A percentile compares a stretch with the other conserved stretches of the same genome.
Conservation (phyloP, 2,113 vertebrate species). For the Probosciger aterrimus region DNA sequence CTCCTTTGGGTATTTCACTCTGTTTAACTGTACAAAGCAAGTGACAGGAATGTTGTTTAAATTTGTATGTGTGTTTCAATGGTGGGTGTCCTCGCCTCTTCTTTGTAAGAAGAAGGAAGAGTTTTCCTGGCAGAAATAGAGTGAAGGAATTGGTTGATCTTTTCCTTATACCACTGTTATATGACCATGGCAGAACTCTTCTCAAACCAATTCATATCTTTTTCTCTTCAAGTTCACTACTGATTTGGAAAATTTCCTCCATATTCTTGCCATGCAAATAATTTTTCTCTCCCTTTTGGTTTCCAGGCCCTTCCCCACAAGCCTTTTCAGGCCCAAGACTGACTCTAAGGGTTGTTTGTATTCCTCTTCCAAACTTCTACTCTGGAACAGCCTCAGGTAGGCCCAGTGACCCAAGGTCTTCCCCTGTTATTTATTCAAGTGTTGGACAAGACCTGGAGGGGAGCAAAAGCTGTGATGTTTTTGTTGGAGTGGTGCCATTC, state of each 20-base stretch:
- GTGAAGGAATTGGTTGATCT: accelerated
- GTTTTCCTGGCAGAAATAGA: background rate
- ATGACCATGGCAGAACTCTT: background rate
- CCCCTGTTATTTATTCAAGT: background rate
- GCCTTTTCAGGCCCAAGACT: background rate
- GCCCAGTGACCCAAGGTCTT: background rate
- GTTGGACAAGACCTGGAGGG: background rate
- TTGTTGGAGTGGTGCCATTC: background rate
- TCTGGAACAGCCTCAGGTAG: background rate
- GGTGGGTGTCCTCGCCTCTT: background rate
- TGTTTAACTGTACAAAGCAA: accelerated
- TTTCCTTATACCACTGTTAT: background rate
- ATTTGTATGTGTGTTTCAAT: background rate
- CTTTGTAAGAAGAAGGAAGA: background rate
- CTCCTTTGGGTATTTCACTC: no score
- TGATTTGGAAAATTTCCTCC: background rate
- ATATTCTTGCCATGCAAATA: accelerated
- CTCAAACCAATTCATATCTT: background rate
- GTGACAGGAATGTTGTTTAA: background rate
- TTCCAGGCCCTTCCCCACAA: background rate
- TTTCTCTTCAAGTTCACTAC: background rate
- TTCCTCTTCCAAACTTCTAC: background rate
- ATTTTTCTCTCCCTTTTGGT: background rate
- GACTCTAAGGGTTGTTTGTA: background rate
- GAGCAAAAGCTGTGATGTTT: background rate